These are phyloP conservation scores for Melanaphis sacchari DNA, from an alignment of 1,140 invertebrate genomes.

Conservation along the genomic window DNA sequence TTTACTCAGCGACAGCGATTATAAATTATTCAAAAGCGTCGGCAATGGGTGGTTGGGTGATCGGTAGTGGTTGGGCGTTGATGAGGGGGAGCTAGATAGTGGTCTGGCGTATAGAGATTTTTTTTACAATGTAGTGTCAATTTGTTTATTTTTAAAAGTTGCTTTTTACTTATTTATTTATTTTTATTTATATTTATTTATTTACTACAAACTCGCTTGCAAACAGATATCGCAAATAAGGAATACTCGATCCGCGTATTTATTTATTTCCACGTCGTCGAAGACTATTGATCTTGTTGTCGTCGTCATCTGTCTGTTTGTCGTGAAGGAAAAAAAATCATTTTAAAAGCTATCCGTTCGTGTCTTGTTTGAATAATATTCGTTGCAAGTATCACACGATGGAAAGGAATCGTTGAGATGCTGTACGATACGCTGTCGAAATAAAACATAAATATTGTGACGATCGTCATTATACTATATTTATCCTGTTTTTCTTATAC, in stretches of 20 bases:
- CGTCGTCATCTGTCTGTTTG: not conserved
- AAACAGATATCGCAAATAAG: not conserved
- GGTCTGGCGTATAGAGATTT: not conserved
- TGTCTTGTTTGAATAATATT: not conserved
- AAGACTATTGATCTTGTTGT: conserved; percentile 14
- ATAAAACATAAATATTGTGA: not conserved
- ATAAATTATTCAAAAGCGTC: conserved; percentile 19
- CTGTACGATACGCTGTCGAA: not conserved
- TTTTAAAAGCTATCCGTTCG: not conserved
- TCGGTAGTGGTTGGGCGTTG: not conserved
- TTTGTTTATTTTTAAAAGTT: conserved; percentile 34
- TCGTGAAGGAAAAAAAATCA: not conserved
- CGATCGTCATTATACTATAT: not conserved
- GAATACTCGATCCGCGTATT: not conserved
- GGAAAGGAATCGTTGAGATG: not conserved
- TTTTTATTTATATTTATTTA: not conserved
- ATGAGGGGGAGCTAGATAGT: not conserved
- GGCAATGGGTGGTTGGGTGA: not conserved
- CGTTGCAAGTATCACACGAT: not conserved
- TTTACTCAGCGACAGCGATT: not conserved
- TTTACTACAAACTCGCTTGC: not conserved
- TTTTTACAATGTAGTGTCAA: not conserved
- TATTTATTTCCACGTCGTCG: not conserved
- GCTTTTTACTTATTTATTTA: not conserved
- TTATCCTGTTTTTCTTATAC: not conserved